Conservation (phyloP, 1,140 invertebrate genomes). For the Chrysomallon squamiferum region DNA sequence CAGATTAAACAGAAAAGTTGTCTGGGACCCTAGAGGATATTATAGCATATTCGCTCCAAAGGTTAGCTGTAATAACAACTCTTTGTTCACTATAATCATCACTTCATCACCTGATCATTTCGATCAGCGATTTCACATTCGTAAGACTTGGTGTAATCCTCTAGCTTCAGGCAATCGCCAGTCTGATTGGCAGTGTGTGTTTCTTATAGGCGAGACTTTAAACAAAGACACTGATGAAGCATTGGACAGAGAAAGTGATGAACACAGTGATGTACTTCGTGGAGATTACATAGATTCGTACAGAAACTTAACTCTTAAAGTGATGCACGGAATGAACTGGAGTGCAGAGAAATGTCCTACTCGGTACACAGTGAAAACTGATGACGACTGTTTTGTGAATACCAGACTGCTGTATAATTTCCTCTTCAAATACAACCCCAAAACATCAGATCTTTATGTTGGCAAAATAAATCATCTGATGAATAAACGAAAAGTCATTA, state of each 20-base stretch:
- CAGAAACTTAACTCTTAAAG: slow-evolving; percentile 47
- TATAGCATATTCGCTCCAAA: slow-evolving; percentile 14
- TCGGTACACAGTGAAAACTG: slow-evolving; percentile 47
- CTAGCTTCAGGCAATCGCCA: slow-evolving; percentile 6
- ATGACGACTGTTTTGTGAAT: slow-evolving; percentile 56
- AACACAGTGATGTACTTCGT: slow-evolving; percentile 38
- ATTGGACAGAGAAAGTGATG: slow-evolving; percentile 24
- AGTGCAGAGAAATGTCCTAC: slow-evolving; percentile 21
- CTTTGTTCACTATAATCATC: slow-evolving; percentile 44
- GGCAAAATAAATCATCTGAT: slow-evolving; percentile 33
- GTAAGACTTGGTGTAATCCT: slow-evolving; percentile 47
- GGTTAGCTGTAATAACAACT: slow-evolving; percentile 23
- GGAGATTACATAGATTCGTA: slow-evolving; percentile 52
- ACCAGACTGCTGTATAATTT: slow-evolving; percentile 37
- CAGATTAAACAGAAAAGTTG: not conserved
- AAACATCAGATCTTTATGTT: slow-evolving; percentile 36
- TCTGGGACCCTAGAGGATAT: slow-evolving; percentile 35
- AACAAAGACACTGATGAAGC: slow-evolving; percentile 5
- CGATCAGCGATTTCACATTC: slow-evolving; percentile 32
- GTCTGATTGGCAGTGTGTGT: slow-evolving; percentile 45
- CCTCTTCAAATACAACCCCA: slow-evolving; percentile 31
- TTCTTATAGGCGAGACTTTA: slow-evolving; percentile 39
- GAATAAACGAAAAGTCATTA: slow-evolving; percentile 31
- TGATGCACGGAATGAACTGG: slow-evolving; percentile 47
- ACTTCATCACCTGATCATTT: slow-evolving; percentile 36